phyloP scores from a whole-genome alignment of 2,797 vertebrate species.

The Helicolenus hilgendorfi region DNA sequence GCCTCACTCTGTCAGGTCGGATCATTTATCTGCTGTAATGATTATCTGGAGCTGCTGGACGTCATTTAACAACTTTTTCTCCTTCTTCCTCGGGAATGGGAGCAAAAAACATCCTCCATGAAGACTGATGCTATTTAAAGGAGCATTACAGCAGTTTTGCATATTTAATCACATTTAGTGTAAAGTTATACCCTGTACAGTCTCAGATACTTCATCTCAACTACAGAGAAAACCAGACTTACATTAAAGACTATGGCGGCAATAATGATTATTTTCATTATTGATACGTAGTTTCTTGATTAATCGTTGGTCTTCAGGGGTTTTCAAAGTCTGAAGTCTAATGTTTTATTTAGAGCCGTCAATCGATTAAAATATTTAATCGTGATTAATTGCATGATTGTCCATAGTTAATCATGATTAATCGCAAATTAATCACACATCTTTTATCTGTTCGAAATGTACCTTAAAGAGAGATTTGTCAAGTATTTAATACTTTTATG shows the following conservation, averaged over 20 bases:
- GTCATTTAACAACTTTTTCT: not conserved
- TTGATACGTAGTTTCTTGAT: not conserved
- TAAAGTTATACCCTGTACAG: not conserved
- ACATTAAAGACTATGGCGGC: no score
- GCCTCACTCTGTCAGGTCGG: not conserved
- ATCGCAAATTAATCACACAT: no score
- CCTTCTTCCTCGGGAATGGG: not conserved
- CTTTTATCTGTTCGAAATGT: no score
- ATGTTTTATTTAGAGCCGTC: no score
- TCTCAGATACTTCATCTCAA: not conserved
- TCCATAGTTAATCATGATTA: no score
- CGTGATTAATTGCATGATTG: no score
- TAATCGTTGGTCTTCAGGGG: not conserved
- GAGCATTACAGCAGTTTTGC: not conserved
- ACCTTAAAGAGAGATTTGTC: no score
- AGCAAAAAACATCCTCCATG: not conserved
- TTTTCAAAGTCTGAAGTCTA: not conserved
- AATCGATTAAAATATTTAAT: no score
- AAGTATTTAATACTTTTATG: no score
- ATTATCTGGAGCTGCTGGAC: not conserved
- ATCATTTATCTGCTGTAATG: slow-evolving; percentile 26
- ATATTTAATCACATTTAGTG: not conserved
- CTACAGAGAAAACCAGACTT: not conserved
- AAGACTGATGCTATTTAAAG: not conserved
- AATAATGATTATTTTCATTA: no score